Evolutionary conservation across 2,797 vertebrate species (phyloP).

Genomic region (Zalophus californianus): DNA sequence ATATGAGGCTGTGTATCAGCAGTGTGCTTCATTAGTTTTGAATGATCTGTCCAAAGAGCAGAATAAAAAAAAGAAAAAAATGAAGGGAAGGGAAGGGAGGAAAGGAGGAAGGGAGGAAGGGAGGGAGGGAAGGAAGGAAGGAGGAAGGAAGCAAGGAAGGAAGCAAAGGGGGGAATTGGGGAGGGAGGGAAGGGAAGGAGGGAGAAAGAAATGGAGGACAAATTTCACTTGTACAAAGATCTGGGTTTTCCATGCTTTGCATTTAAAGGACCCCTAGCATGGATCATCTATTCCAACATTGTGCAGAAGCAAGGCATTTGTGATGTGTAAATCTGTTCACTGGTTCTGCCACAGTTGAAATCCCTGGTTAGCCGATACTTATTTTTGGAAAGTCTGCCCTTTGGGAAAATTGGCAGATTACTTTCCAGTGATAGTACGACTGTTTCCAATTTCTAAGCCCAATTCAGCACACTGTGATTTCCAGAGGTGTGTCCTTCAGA

Average conservation of each 20-base stretch:
- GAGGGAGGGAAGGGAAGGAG: rapidly evolving
- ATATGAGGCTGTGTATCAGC: not conserved
- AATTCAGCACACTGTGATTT: not conserved
- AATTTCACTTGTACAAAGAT: not conserved
- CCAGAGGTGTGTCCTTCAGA: not conserved
- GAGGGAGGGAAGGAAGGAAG: not conserved
- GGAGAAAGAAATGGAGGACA: not conserved
- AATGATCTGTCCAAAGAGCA: not conserved
- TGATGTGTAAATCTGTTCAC: not conserved
- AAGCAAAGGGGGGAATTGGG: rapidly evolving
- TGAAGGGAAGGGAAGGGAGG: not conserved
- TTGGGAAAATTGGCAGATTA: conserved; percentile 46
- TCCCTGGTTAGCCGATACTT: not conserved
- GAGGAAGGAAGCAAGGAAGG: not conserved
- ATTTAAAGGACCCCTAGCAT: not conserved
- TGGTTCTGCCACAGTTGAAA: not conserved
- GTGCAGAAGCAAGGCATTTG: not conserved
- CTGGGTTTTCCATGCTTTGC: not conserved
- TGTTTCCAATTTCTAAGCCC: not conserved
- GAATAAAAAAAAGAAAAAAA: not conserved
- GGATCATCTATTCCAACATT: not conserved
- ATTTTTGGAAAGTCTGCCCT: conserved; percentile 16
- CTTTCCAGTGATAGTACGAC: not conserved
- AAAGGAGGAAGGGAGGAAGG: rapidly evolving
- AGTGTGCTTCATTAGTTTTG: not conserved